phyloP scores from a whole-genome alignment of 2,113 vertebrate genomes.

The Cavia porcellus region DNA sequence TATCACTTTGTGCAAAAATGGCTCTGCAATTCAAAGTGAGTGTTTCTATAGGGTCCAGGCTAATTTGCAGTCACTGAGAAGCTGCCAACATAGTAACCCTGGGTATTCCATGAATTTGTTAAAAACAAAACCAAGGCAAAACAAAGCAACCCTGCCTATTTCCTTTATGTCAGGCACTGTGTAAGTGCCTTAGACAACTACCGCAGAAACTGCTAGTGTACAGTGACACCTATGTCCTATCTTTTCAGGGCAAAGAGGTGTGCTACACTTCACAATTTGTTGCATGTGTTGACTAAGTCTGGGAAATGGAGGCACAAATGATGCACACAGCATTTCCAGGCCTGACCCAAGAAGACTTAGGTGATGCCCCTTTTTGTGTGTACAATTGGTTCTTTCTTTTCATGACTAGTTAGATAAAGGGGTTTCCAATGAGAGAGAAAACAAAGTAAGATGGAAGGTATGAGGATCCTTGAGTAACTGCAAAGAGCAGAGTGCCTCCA shows the following conservation, averaged over 20 bases:
- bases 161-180: not conserved
- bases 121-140: not conserved
- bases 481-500: not conserved
- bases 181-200: not conserved
- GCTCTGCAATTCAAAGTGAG: not conserved
- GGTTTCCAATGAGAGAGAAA: not conserved
- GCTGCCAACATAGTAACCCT: not conserved
- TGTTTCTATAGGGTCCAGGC: not conserved
- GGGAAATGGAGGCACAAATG: not conserved
- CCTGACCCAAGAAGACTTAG: not conserved
- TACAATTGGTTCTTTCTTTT: not conserved
- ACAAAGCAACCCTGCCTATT: not conserved
- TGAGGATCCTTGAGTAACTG: not conserved
- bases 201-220: not conserved
- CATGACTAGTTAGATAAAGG: not conserved
- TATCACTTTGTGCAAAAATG: not conserved
- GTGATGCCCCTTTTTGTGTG: not conserved
- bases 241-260: not conserved
- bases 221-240: not conserved
- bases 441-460: not conserved
- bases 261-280: not conserved
- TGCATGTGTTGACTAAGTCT: not conserved
- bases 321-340: rapidly evolving
- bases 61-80: not conserved
- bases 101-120: not conserved